These are phyloP conservation scores for Julus scanicus DNA, from an alignment of 2,888 invertebrate species.

Conservation along the genomic window DNA sequence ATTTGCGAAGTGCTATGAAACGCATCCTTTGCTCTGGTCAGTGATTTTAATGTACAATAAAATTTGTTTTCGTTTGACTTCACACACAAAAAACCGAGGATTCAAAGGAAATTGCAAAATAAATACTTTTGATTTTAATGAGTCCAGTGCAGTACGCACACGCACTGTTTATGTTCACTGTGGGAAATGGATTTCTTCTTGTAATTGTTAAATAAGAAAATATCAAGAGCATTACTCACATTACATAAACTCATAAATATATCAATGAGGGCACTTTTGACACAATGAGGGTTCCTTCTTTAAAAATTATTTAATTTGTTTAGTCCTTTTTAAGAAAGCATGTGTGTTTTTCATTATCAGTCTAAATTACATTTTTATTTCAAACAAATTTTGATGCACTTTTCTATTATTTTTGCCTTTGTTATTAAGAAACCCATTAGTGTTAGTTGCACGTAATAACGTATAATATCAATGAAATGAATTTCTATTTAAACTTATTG, in stretches of 20 bases:
- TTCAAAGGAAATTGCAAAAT: background rate
- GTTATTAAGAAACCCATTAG: background rate
- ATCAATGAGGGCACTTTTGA: background rate
- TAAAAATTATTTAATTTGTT: no score
- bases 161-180: background rate
- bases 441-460: no score
- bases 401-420: no score
- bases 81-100: background rate
- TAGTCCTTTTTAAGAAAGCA: no score
- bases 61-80: background rate
- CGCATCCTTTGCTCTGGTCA: background rate
- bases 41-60: background rate
- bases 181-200: background rate
- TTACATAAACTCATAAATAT: background rate
- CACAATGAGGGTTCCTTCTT: no score
- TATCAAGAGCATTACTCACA: background rate
- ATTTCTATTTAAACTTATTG: no score
- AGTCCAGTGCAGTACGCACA: background rate
- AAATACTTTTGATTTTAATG: background rate
- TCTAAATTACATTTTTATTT: no score
- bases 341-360: background rate
- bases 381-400: no score
- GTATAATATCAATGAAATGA: no score
- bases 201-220: background rate
- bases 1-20: background rate